A percentile compares a stretch with the other conserved stretches of the same genome.
Conservation (phyloP, 1,140 invertebrate genomes). For the Meteorus sp. region DNA sequence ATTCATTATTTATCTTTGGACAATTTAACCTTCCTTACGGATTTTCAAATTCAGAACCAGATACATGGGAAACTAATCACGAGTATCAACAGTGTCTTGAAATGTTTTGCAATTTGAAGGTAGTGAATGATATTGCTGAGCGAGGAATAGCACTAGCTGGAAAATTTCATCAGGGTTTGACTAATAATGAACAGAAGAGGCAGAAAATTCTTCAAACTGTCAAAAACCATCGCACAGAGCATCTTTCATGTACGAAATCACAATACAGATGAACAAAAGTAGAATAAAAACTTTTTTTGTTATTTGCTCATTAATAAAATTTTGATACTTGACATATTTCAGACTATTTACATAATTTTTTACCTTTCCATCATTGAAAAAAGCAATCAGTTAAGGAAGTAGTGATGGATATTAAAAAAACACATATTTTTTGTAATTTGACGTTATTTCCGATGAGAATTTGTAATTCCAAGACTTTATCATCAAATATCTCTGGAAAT, state of each 20-base stretch:
- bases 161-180: constrained; percentile 40
- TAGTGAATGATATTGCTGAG: constrained; percentile 43
- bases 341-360: too few relatives aligned
- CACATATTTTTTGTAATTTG: neutral
- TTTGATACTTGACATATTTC: too few relatives aligned
- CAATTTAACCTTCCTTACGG: constrained; percentile 13
- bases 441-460: neutral
- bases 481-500: neutral
- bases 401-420: too few relatives aligned
- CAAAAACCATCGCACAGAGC: constrained; percentile 31
- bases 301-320: too few relatives aligned
- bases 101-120: constrained; percentile 23
- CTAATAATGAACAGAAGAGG: constrained; percentile 41
- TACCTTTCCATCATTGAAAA: neutral
- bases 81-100: constrained; percentile 9
- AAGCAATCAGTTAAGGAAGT: too few relatives aligned
- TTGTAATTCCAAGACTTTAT: neutral
- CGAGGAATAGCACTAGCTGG: constrained; percentile 47
- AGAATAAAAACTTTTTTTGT: too few relatives aligned
- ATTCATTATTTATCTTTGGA: constrained; percentile 15
- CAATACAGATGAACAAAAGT: too few relatives aligned
- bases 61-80: constrained; percentile 8
- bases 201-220: constrained; percentile 38
- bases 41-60: constrained; percentile 2
- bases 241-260: constrained; percentile 14